Conservation (phyloP, 2,888 invertebrate species). For the Dexiosoma caninum region DNA sequence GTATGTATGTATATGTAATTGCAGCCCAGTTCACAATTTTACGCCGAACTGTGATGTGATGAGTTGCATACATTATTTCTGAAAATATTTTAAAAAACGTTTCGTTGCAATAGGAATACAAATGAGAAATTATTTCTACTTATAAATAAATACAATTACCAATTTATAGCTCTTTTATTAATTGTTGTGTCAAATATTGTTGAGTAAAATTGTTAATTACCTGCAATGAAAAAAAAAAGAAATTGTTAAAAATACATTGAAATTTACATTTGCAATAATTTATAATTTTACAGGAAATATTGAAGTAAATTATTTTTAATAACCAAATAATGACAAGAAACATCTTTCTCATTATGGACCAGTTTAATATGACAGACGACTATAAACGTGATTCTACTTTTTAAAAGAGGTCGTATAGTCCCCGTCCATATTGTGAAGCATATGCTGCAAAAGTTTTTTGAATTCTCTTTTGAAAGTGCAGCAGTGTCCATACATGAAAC, state of each 20-base stretch:
- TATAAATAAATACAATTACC: slow-evolving; percentile 12
- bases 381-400: too few relatives aligned
- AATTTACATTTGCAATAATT: background rate
- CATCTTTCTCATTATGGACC: background rate
- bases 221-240: background rate
- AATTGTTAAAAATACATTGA: background rate
- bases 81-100: background rate
- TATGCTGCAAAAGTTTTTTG: too few relatives aligned
- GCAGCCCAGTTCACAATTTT: background rate
- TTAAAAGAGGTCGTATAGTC: too few relatives aligned
- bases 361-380: too few relatives aligned
- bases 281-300: background rate
- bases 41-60: too few relatives aligned
- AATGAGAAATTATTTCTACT: background rate
- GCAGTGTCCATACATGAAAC: too few relatives aligned
- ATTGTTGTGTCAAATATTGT: background rate
- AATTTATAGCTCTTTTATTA: background rate
- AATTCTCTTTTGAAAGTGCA: too few relatives aligned
- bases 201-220: slow-evolving; percentile 12
- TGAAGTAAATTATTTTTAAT: background rate
- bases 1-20: background rate
- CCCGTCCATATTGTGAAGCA: too few relatives aligned
- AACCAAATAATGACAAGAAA: background rate
- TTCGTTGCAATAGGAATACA: background rate
- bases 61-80: background rate